Evolutionary conservation across 2,113 vertebrate species (phyloP), one percentile per base, ranked within the genome.

Genomic region (Ptilorrhoa leucosticta): DNA sequence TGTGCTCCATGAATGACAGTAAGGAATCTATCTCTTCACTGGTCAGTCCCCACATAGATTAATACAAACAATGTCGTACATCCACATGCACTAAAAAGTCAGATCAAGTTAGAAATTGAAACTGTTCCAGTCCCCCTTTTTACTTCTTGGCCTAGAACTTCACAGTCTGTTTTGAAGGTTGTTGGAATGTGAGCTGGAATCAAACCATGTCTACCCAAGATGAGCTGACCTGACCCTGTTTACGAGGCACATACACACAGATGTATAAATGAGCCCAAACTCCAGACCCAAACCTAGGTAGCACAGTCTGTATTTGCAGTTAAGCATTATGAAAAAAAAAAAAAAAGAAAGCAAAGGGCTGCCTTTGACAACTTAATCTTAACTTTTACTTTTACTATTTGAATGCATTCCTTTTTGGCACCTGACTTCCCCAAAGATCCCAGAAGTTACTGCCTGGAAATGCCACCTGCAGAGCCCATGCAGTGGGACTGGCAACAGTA

Each of bases 171-270:
- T 82, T 39, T 37, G 66, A 66, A 53, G 47, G 40, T 10, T 94
- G 26, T 3, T 88, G 61, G 13, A 75, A 53, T 27, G 51, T 22
- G 22, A 88, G 22, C 35, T 61, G 47, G 42, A 65, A 63, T 4
- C 27, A 70, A 73, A 61, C 9, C 7, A 39, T 26, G 31, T 30
- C 54, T n/a, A 47, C 26, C 33, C 7, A 22, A 37, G 70, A 57
- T 39, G 30, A 54, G 30, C 39, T 89, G 69, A 56, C 14, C 16
- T 42, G 35, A 27, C 3, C 26, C 27, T 24, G n/a, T 39, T 30
- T 30, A 53, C 1, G 3, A 35, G 22, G 20, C 15, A 39, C 44
- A 37, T 6, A 19, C 5, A 35, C 21, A 39, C 0, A 7, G n/a
- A 53, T 5, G 26, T 20, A 33, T 26, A 76, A 66, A 51, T 24